Conservation (phyloP, 2,888 invertebrate species). For the Epinotia ramella region DNA sequence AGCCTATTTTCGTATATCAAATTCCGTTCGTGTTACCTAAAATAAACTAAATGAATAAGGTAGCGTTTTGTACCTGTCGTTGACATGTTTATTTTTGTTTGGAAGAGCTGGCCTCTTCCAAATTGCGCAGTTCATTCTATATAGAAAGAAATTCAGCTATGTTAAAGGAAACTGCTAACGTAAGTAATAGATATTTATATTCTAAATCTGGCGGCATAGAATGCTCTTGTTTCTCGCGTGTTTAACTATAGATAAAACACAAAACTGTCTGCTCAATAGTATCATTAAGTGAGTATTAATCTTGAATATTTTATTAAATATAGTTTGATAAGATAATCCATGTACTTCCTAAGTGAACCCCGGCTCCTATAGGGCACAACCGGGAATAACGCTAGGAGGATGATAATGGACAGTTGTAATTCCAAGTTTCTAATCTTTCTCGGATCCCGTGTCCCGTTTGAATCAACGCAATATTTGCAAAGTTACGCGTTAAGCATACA, state of each 20-base stretch:
- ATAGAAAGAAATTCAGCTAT: neutral
- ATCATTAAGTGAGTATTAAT: no score
- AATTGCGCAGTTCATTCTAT: neutral
- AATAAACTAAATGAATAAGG: neutral
- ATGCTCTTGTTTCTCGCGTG: neutral
- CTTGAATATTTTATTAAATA: no score
- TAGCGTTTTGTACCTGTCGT: neutral
- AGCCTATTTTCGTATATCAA: neutral
- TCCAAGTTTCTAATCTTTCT: neutral
- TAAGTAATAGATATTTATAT: neutral
- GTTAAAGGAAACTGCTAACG: no score
- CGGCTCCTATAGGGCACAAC: no score
- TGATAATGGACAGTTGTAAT: neutral
- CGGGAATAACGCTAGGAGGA: no score
- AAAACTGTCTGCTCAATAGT: no score
- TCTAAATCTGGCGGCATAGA: neutral
- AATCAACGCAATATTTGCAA: conserved; percentile 14
- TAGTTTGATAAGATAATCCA: no score
- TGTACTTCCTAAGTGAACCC: neutral
- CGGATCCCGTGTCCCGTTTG: neutral
- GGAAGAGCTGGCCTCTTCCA: neutral
- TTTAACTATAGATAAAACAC: no score
- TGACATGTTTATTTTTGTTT: neutral
- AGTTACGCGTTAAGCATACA: neutral
- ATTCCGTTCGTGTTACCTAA: neutral